Base-by-base conservation (phyloP, 1,140 invertebrate species). In the Cephus cinctus region DNA sequence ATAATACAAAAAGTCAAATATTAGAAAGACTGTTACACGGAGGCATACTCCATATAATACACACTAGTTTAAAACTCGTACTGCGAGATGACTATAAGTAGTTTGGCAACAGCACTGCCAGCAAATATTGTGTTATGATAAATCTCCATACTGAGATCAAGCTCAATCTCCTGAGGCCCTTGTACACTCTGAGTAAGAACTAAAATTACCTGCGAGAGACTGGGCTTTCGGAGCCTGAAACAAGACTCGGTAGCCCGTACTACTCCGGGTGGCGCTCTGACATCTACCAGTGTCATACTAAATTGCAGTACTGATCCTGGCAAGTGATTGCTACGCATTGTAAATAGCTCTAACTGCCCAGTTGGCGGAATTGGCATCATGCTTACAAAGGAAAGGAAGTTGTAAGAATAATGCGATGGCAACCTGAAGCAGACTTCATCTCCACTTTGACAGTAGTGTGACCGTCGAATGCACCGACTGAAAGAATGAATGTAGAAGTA, bases 321-420 rank as follows among this genome's bases (percentile, higher is more conserved):
- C 75, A 85, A 84, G 12, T 82, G 73, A 0, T 90, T 88, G 0
- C 90, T 87, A 45, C 88, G 80, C 83, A 97, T 93, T 6, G 89
- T 93, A 70, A 96, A 96, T 2, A 98, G 74, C 42, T 91, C 86
- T 30, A 90, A 75, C 54, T 81, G 78, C 4, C 83, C 87, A 49
- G 70, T 75, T 2, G 76, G 62, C 0, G 90, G 85, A 5, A 96
- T 80, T 18, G 85, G 84, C 12, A 94, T 74, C 67, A 92, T 90
- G 39, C 90, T 89, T 0, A 90, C 86, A 56, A 97, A 87, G 0
- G 90, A 91, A 50, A 97, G 88, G 70, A 90, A 97, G 74, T 95
- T 95, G 77, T 87, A 94, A 4, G 91, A 93, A 63, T 88, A 89
- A 40, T 88, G 87, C 12, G 90, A 83, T 0, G 94, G 92, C 57